Conservation (phyloP, 2,113 vertebrate species). For the Nettapus auritus region DNA sequence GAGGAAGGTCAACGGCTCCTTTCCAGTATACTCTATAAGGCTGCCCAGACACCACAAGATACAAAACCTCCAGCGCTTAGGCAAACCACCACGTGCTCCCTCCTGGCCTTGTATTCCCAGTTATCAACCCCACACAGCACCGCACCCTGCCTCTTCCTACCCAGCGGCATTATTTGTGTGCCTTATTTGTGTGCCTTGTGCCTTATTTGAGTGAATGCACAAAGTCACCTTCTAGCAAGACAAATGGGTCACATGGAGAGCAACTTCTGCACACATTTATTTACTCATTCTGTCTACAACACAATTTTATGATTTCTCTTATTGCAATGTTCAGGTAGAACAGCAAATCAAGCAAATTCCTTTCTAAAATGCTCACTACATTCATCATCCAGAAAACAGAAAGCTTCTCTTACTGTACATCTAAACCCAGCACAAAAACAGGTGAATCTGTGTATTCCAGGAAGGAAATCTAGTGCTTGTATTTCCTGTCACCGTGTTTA, state of each 20-base stretch:
- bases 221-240: background rate
- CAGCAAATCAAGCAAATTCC: background rate
- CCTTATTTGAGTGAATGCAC: background rate
- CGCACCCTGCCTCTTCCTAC: background rate
- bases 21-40: background rate
- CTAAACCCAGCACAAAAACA: background rate
- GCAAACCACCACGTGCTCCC: background rate
- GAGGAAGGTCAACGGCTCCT: background rate
- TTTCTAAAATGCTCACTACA: background rate
- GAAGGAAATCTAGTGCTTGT: conserved; percentile 34
- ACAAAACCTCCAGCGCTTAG: background rate
- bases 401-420: conserved; percentile 15
- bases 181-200: background rate
- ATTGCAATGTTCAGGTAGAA: conserved; percentile 12
- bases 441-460: conserved; percentile 11
- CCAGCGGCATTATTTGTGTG: rapidly evolving
- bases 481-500: conserved; percentile 27
- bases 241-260: background rate
- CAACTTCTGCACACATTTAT: background rate
- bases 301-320: background rate
- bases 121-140: background rate
- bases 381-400: conserved; percentile 2
- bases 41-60: background rate
- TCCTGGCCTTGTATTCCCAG: background rate
- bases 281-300: background rate